Percentiles rank a stretch among this genome's conserved stretches.
Evolutionary conservation across 2,797 vertebrate species (phyloP).

Genomic region (Anguilla anguilla): DNA sequence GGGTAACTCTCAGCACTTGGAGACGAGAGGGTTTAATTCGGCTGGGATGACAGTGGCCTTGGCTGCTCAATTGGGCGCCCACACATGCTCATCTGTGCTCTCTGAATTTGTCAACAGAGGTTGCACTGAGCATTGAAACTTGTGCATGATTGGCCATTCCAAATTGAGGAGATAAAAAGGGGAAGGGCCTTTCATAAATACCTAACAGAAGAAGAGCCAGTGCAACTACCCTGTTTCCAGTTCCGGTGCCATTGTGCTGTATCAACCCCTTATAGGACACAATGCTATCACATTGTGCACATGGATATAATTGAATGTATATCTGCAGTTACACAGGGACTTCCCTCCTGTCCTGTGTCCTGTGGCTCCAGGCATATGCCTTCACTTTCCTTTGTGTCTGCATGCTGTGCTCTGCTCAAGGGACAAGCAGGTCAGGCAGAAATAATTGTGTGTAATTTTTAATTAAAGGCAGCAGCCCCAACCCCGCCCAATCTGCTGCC

Average conservation of each 20-base stretch:
- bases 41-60: too few relatives aligned
- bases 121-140: not conserved
- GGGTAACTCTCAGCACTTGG: too few relatives aligned
- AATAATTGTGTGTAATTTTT: constrained; percentile 40
- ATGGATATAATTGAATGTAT: too few relatives aligned
- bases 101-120: not conserved
- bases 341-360: not conserved
- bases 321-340: not conserved
- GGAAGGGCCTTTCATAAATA: too few relatives aligned
- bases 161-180: too few relatives aligned
- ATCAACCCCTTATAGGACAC: too few relatives aligned
- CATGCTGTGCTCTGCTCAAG: not conserved
- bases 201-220: too few relatives aligned
- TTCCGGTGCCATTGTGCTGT: too few relatives aligned
- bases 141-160: not conserved
- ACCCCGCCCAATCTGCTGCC: constrained; percentile 11
- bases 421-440: constrained; percentile 55
- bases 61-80: too few relatives aligned
- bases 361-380: not conserved
- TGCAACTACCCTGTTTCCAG: too few relatives aligned
- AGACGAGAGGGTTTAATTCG: too few relatives aligned
- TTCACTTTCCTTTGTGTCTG: not conserved
- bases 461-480: constrained; percentile 30
- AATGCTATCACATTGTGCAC: too few relatives aligned
- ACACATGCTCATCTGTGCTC: not conserved